These are phyloP conservation scores for Myiotriccus ornatus DNA, from an alignment of 2,797 vertebrate species.

Conservation along the genomic window DNA sequence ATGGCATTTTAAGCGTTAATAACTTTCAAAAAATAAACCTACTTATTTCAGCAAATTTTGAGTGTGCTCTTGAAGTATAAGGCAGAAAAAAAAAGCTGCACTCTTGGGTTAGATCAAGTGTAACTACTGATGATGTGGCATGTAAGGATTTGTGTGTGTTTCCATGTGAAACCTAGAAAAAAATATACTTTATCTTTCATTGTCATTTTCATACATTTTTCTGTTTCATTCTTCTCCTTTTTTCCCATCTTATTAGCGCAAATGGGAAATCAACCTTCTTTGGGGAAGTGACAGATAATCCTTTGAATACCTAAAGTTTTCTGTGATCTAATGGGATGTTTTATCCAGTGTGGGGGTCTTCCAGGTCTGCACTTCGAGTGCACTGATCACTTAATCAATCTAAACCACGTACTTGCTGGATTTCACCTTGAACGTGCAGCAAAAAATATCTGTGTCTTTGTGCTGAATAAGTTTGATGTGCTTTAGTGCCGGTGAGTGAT, in stretches of 20 bases:
- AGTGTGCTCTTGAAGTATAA: neutral
- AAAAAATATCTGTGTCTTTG: neutral
- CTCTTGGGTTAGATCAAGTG: neutral
- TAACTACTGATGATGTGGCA: neutral
- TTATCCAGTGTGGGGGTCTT: neutral
- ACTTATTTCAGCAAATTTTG: neutral
- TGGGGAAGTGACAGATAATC: neutral
- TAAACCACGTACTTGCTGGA: neutral
- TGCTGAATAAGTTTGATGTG: constrained; percentile 44
- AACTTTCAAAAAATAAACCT: neutral
- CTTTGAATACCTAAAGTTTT: neutral
- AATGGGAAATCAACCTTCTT: neutral
- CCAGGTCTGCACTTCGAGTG: neutral
- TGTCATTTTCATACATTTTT: neutral
- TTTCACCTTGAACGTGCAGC: neutral
- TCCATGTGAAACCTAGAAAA: neutral
- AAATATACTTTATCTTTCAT: neutral
- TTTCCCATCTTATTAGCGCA: neutral
- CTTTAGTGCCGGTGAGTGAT: constrained; percentile 73
- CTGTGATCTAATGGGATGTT: neutral
- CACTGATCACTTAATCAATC: neutral
- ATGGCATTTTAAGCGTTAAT: neutral
- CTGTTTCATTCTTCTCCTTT: neutral
- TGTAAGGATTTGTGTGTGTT: neutral
- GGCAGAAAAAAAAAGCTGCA: neutral